Conservation (phyloP, 1,140 invertebrate genomes). For the Zaprionus inermis region DNA sequence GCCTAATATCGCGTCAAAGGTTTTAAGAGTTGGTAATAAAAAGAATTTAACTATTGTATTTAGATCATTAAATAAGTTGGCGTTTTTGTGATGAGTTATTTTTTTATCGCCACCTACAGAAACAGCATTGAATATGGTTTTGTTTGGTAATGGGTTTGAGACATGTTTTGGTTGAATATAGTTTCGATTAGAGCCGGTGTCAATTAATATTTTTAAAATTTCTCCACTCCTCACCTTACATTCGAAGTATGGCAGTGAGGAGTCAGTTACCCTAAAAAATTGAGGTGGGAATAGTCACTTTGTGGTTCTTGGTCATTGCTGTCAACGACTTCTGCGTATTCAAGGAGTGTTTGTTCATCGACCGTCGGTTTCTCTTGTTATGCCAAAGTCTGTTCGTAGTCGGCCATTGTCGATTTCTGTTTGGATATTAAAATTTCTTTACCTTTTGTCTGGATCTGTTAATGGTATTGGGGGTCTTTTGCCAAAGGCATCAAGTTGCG, state of each 20-base stretch:
- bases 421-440: conserved; percentile 21
- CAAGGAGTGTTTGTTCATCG: neutral
- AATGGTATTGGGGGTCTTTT: conserved; percentile 14
- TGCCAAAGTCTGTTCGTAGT: neutral
- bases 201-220: conserved; percentile 27
- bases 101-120: conserved; percentile 38
- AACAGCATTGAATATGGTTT: no score
- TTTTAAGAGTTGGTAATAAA: conserved; percentile 3
- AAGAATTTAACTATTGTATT: no score
- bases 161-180: no score
- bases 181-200: no score
- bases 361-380: neutral
- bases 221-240: conserved; percentile 17
- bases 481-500: conserved; percentile 2
- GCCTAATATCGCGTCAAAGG: conserved; percentile 16
- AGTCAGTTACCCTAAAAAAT: no score
- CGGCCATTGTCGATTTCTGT: conserved; percentile 8
- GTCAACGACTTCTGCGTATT: neutral
- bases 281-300: conserved; percentile 6
- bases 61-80: conserved; percentile 43
- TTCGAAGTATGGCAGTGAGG: conserved; percentile 24
- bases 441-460: neutral
- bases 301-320: neutral
- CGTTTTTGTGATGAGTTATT: conserved; percentile 23
- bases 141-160: no score